phyloP scores from a whole-genome alignment of 2,797 vertebrate species.

The Catamblyrhynchus diadema region DNA sequence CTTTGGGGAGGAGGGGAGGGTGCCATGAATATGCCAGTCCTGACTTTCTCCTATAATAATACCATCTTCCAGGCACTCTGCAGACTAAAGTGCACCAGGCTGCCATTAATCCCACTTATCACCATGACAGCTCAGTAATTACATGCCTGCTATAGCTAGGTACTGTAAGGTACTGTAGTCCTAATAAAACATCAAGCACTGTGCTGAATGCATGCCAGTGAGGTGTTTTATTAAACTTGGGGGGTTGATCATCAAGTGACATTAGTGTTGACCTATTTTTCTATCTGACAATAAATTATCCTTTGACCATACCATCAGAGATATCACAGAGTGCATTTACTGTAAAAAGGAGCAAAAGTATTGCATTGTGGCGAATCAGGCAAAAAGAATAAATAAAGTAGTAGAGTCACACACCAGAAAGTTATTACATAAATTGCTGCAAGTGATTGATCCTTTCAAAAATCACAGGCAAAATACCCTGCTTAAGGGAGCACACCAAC shows the following conservation, averaged over 20 bases:
- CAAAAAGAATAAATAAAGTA: constrained; percentile 71
- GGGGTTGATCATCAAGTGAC: constrained; percentile 84
- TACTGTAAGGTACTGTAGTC: constrained; percentile 79
- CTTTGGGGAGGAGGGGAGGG: constrained; percentile 25
- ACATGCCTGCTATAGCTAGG: constrained; percentile 81
- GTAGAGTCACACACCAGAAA: constrained; percentile 58
- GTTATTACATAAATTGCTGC: constrained; percentile 72
- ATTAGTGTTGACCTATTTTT: constrained; percentile 87
- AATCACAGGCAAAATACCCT: constrained; percentile 46
- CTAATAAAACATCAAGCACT: constrained; percentile 78
- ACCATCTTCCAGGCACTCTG: constrained; percentile 81
- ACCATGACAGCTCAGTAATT: constrained; percentile 91
- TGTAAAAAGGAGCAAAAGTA: constrained; percentile 71
- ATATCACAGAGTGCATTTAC: constrained; percentile 80
- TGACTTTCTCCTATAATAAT: constrained; percentile 85
- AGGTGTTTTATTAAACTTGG: constrained; percentile 87
- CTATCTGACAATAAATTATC: constrained; percentile 90
- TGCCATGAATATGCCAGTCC: constrained; percentile 78
- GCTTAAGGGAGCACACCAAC: constrained; percentile 44
- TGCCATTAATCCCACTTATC: constrained; percentile 95
- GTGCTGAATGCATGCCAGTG: constrained; percentile 71
- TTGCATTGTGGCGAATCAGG: constrained; percentile 53
- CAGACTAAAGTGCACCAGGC: constrained; percentile 86
- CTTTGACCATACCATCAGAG: constrained; percentile 81
- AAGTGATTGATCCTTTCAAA: constrained; percentile 70